A percentile compares a stretch with the other conserved stretches of the same genome.
Evolutionary conservation across 1,140 invertebrate species (phyloP).

Genomic region (Orchesella cincta): DNA sequence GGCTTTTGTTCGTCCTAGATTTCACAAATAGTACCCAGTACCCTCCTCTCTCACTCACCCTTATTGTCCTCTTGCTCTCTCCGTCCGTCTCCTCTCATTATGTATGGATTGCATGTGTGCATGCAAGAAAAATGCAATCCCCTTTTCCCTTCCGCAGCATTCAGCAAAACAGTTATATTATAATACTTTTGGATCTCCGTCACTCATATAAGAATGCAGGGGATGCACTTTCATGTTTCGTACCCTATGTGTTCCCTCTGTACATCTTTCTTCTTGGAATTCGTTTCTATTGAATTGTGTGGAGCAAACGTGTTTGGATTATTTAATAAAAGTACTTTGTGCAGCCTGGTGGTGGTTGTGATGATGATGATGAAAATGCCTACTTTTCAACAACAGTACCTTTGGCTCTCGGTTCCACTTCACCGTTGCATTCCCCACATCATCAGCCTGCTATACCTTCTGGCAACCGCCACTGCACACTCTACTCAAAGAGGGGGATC

Average conservation of each 20-base stretch:
- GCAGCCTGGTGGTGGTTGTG: too few species aligned
- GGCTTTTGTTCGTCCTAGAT: conserved; percentile 14
- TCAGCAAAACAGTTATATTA: neutral
- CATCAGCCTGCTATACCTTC: too few species aligned
- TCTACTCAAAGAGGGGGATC: too few species aligned
- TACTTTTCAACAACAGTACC: too few species aligned
- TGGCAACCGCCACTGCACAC: too few species aligned
- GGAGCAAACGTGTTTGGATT: too few species aligned
- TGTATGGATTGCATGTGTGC: neutral
- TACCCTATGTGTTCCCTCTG: neutral
- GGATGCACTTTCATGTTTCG: too few species aligned
- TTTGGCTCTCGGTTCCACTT: too few species aligned
- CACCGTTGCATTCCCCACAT: too few species aligned
- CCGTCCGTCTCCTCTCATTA: neutral
- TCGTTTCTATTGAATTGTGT: neutral
- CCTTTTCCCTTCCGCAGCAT: neutral
- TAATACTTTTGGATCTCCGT: neutral
- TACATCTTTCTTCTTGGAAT: neutral
- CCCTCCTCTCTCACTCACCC: neutral
- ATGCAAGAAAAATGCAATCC: neutral
- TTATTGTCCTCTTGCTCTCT: neutral
- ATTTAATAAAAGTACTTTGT: too few species aligned
- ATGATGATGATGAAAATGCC: too few species aligned
- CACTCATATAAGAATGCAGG: neutral
- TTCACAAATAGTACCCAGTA: conserved; percentile 14